Base-by-base conservation (phyloP, 2,888 invertebrate genomes). In the Leucozona laternaria region DNA sequence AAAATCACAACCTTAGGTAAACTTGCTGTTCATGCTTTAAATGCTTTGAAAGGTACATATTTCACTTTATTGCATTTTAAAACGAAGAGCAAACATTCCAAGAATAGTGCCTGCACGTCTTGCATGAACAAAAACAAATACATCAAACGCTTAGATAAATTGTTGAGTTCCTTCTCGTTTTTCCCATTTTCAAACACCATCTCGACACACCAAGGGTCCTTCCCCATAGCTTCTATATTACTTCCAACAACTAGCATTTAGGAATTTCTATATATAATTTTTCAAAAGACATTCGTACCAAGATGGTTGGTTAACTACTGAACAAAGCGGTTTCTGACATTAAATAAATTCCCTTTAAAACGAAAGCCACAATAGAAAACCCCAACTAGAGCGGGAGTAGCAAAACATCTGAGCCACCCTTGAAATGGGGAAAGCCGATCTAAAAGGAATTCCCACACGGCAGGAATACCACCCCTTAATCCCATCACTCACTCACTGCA, bases 401-500 rank as follows among this genome's bases (percentile, higher is more conserved):
- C 34, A 73, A n/a, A 60, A 28, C 48, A 62, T 40, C 48, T 62
- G 50, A 37, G 48, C 53, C 34, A 60, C 57, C 73, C 62, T 53
- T 28, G 22, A 62, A 62, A 20, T 13, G 48, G 22, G 8, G 62
- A 48, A 62, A 70, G 31, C 57, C 45, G 62, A 40, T 73, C 66
- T 66, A 45, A 62, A 40, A 55, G 48, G 66, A 72, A 66, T 55
- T 71, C 57, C 70, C 68, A 62, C 45, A 43, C 43, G 57, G 37
- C 68, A 34, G 53, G 43, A 62, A 68, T 62, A 71, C 79, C 76
- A 28, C 79, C 83, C 62, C 50, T 76, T 84, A 71, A 84, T 79
- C 58, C 66, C 75, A 79, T 84, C 79, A 71, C 66, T 71, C 76
- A 84, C 71, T 53, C 71, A 72, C 76, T 80, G 80, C 85, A 80